phyloP scores from a whole-genome alignment of 2,888 invertebrate species.

The Conchocele bisecta region DNA sequence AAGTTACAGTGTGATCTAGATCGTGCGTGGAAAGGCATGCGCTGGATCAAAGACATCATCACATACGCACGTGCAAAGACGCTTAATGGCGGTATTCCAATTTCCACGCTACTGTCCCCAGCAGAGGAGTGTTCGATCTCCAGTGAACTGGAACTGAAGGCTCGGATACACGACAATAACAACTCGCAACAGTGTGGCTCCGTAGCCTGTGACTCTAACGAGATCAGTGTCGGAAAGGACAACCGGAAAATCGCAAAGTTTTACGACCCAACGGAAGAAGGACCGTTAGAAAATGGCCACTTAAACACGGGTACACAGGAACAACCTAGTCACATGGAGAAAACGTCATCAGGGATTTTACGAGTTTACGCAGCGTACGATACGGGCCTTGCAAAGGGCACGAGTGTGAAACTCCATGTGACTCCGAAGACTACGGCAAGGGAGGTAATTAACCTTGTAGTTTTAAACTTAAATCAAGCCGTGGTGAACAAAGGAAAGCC shows the following conservation, averaged over 20 bases:
- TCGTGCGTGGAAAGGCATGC: constrained; percentile 94
- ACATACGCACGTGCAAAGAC: constrained; percentile 93
- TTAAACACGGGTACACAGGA: constrained; percentile 29
- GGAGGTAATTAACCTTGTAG: constrained; percentile 97
- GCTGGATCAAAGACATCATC: constrained; percentile 98
- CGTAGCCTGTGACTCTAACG: constrained; percentile 67
- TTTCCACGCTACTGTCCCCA: constrained; percentile 70
- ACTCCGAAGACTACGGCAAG: constrained; percentile 95
- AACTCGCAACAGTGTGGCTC: constrained; percentile 59
- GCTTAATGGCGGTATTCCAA: constrained; percentile 80
- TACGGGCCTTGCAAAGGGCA: constrained; percentile 95
- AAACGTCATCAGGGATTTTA: constrained; percentile 81
- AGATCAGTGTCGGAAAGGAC: constrained; percentile 76
- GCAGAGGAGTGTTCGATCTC: constrained; percentile 39
- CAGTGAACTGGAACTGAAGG: constrained; percentile 45
- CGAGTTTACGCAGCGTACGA: constrained; percentile 98
- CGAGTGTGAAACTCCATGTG: constrained; percentile 96
- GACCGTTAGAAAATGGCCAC: constrained; percentile 51
- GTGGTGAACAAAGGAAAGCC: constrained; percentile 85
- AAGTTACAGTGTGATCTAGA: constrained; percentile 94
- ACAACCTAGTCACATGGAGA: constrained; percentile 35
- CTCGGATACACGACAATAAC: constrained; percentile 66
- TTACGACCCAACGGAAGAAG: constrained; percentile 77
- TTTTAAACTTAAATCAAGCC: constrained; percentile 92
- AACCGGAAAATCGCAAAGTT: constrained; percentile 77